phyloP scores from a whole-genome alignment of 2,888 invertebrate genomes.

The Philereme transversata region DNA sequence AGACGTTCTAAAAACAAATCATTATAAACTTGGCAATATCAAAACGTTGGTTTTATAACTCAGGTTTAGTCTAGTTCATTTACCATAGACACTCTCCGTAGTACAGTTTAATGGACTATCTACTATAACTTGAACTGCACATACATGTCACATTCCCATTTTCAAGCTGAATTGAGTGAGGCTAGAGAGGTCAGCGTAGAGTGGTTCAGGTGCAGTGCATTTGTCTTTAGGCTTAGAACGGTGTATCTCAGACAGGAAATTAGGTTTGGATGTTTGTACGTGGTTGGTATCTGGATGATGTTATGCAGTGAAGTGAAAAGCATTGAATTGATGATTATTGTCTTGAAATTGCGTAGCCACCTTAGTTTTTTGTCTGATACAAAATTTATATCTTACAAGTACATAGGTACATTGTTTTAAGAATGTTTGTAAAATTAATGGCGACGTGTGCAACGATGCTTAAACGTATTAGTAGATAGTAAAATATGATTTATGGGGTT shows the following conservation, averaged over 20 bases:
- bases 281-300: slow-evolving; percentile 53
- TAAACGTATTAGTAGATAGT: too few species aligned
- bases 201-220: slow-evolving; percentile 62
- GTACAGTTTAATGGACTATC: slow-evolving; percentile 41
- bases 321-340: not conserved
- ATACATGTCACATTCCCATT: slow-evolving; percentile 42
- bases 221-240: slow-evolving; percentile 77
- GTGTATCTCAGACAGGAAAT: slow-evolving; percentile 82
- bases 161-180: slow-evolving; percentile 17
- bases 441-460: too few species aligned
- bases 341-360: too few species aligned
- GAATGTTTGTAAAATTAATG: too few species aligned
- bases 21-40: not conserved
- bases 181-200: slow-evolving; percentile 46
- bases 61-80: slow-evolving; percentile 20
- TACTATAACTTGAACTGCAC: slow-evolving; percentile 41
- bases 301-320: slow-evolving; percentile 42
- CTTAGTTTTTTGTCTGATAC: too few species aligned
- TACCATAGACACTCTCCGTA: slow-evolving; percentile 28
- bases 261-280: slow-evolving; percentile 80
- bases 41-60: slow-evolving; percentile 1
- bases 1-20: too few species aligned
- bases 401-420: too few species aligned
- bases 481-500: too few species aligned
- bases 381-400: too few species aligned